Evolutionary conservation across 2,797 vertebrate species (phyloP), one percentile per base, ranked within the genome.

Genomic region (Gallinago stenura): DNA sequence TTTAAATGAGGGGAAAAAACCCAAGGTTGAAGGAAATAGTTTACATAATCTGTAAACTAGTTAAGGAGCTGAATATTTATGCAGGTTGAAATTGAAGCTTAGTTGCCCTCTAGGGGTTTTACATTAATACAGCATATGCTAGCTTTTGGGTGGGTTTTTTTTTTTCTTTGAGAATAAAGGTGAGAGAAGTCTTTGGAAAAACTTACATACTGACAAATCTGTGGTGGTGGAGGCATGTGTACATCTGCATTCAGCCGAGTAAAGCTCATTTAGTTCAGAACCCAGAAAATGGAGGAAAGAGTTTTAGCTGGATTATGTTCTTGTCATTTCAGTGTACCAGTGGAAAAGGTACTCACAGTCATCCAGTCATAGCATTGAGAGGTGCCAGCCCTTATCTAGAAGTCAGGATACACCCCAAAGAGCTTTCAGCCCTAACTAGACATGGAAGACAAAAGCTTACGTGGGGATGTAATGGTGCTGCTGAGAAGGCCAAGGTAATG

Each of bases 31-130:
- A 94, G 87, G 89, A 97, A 97, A 79, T 91, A 97, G 94, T 95
- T 96, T 93, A 94, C 90, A 79, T 90, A 89, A 61, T 95, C 85
- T 93, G 26, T 94, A 95, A 97, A 94, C 83, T 85, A 92, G 81
- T 92, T 89, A 93, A 95, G 93, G 70, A 95, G 78, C 95, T 97
- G 96, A 97, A 95, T 96, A 70, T 96, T 83, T 92, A 97, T 89
- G 72, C 66, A 89, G 90, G 93, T 95, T 90, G 97, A 98, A 96
- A 94, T 84, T 97, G 97, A 97, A 97, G 95, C 97, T 97, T 84
- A 98, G 97, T 98, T 98, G 98, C 98, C 98, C 98, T 97, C 98
- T 98, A 98, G 98, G 97, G 98, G 97, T 96, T 97, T 97, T 92
- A 57, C 95, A 93, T 97, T 94, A 97, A 96, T 97, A 98, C 86